Evolutionary conservation across 2,888 invertebrate genomes (phyloP), one percentile per base, ranked within the genome.

Genomic region (Eumerus sabulonum): DNA sequence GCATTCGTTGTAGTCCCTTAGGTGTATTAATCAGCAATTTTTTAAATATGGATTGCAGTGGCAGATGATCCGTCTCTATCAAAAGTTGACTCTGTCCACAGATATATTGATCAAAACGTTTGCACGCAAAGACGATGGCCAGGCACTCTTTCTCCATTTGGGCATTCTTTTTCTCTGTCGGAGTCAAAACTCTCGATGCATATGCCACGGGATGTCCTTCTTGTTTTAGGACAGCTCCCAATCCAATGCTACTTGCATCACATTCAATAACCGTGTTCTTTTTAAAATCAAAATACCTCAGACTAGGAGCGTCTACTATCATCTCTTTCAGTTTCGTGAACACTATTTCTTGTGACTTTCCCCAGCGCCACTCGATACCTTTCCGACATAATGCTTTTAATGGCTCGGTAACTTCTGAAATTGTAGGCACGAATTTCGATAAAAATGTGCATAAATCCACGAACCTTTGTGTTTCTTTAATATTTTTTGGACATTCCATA

Each of bases 71-170:
- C 5, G 60, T 42, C 17, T 50, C 50, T 19, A 19, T 12, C 2
- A 9, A 5, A 19, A 50, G 19, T 14, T 19, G 5, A 40, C 40
- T 60, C 48, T 60, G 4, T 1, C 40, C 60, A 11, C 48, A 19
- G 0, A 59, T 13, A 14, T 50, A 60, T 42, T 60, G 60, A 50
- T 40, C 60, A 18, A 60, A 60, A 40, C 60, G 18, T 40, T 60
- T 60, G 17, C 38, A 40, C 5, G 42, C 54, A 56, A 42, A 56
- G 0, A 42, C 42, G 12, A 56, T 42, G n/a, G 19, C 19, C 13
- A 42, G 13, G 9, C 38, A 48, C 18, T 48, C 38, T 48, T 60
- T 47, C 17, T 60, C 48, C n/a, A 48, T 48, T 19, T 60, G 60
- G 1, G 48, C 59, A 27, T 60, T 40, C n/a, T 40, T 44, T 13